Base-by-base conservation (phyloP, 30 jellyfish, hydroid and myxozoan genomes). In the Aurelia sp. region DNA sequence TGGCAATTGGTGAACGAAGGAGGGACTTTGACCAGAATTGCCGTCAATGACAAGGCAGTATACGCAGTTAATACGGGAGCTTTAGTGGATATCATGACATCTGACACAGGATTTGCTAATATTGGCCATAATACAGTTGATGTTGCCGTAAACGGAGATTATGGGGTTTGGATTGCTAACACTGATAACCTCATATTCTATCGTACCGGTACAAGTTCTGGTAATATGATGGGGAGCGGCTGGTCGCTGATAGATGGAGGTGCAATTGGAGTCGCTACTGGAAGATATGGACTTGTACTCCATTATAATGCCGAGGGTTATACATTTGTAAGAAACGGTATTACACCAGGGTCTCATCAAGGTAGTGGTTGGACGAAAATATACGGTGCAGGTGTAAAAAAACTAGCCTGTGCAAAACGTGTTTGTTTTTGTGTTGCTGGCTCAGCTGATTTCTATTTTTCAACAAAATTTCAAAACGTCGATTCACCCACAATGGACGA, bases 281-380 rank as follows among this genome's bases (percentile, higher is more conserved):
- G 86, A 8, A 61, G 86, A 55, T 47, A 57, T 51, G 86, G 86
- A 4, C 37, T 76, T n/a, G 21, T 76, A 12, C n/a, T 76, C 23
- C 86, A 76, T 35, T 59, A 62, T 59, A 76, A 60, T 27, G 2
- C 1, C 17, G 27, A 0, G 41, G 66, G 68, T 13, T 4, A 27
- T 2, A 0, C 66, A 11, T 76, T 30, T 15, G 0, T 11, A 19
- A 63, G 74, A 31, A 57, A 66, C 21, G 86, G 86, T 13, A 76
- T 76, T 13, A 57, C 86, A 3, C 16, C 86, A 17, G 74, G 18
- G 9, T 13, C 33, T 13, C n/a, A 53, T 50, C 59, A 31, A 58
- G 40, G 86, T 16, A 16, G 86, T 74, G n/a, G 63, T 27, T 53
- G 76, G 76, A 19, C 15, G 15, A 9, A 5, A 7, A 16, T 9